Base-by-base conservation (phyloP, 1,140 invertebrate genomes). In the Zaprionus davidi region DNA sequence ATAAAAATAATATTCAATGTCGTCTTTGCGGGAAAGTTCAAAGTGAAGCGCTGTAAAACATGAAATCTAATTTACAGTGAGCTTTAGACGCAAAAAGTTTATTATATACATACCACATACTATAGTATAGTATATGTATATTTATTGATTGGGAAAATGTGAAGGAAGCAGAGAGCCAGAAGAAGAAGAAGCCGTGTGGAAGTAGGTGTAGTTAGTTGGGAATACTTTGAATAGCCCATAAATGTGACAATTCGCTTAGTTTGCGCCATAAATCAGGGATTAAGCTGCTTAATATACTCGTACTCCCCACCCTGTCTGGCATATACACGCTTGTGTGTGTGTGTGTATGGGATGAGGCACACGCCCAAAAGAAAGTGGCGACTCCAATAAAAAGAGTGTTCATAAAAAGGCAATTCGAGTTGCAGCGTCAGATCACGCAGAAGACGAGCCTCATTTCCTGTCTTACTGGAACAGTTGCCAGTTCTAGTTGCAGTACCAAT, bases 371-470 rank as follows among this genome's bases (percentile, higher is more conserved):
- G 41, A 46, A 46, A 46, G 41, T 46, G n/a, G 41, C 6, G 3
- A 22, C 34, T 58, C 2, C 20, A 11, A 38, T 5, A 17, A 38
- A 65, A 26, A 65, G 38, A 22, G 41, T 49, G 51, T 71, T 20
- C 11, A 22, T 22, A 49, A 20, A 53, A 64, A 36, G 5, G 17
- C 28, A 15, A 51, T 53, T 11, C 20, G 17, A 36, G 62, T 31
- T 31, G 28, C 28, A 31, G 28, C 9, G 28, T 36, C 62, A 31
- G 20, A 49, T 24, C 20, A 20, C 31, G 13, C 17, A 20, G n/a
- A 5, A 59, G 57, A 24, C n/a, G 34, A 12, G 51, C 24, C 28
- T n/a, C 66, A 51, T 56, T 64, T 73, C 64, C 26, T 38, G 68
- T 9, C 6, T 46, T 17, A 53, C 26, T 11, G 28, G 44, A 46